Percentiles rank a stretch among this genome's conserved stretches.
These are phyloP conservation scores for Fulmarus glacialis DNA, from an alignment of 2,113 vertebrate genomes.

Conservation along the genomic window DNA sequence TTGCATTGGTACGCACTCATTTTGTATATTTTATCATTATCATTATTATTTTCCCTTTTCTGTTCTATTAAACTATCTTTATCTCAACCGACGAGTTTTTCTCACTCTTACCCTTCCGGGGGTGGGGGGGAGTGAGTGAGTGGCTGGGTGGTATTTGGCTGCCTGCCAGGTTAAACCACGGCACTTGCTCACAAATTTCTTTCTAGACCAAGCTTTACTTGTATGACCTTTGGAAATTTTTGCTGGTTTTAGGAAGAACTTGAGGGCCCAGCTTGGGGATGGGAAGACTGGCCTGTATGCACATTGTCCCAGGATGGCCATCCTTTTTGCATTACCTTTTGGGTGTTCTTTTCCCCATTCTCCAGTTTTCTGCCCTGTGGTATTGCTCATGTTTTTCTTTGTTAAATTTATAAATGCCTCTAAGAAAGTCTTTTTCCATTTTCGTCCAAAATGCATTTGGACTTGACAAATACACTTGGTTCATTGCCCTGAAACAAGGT, in stretches of 20 bases:
- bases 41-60: too few species aligned
- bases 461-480: background rate
- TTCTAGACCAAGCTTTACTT: background rate
- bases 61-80: too few species aligned
- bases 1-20: too few species aligned
- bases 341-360: background rate
- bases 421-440: background rate
- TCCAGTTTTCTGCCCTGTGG: background rate
- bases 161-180: too few species aligned
- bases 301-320: background rate
- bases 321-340: background rate
- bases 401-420: background rate
- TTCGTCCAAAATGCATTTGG: background rate
- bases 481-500: background rate
- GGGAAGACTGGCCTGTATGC: background rate
- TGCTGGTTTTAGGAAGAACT: background rate
- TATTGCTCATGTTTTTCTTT: background rate
- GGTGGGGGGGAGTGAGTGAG: too few species aligned
- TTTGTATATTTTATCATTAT: too few species aligned
- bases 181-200: background rate
- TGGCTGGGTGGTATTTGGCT: too few species aligned
- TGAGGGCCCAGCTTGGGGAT: background rate
- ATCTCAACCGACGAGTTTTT: too few species aligned
- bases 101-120: too few species aligned
- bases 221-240: background rate